Evolutionary conservation across 1,140 invertebrate genomes (phyloP).

Genomic region (Drosophila orosa): DNA sequence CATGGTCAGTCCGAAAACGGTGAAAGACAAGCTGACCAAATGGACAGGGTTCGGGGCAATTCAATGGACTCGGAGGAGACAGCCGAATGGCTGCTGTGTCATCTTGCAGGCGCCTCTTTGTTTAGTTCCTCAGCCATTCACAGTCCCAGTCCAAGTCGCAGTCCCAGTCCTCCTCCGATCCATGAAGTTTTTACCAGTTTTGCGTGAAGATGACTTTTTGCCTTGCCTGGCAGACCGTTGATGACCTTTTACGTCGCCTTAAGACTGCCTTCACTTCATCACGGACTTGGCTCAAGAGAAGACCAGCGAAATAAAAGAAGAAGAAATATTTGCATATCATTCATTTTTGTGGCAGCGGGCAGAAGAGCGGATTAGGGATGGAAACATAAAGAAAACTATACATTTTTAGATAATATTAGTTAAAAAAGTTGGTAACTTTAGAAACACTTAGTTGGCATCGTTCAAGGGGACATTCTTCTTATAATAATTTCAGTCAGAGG

Average conservation of each 20-base stretch:
- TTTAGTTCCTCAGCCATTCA: conserved; percentile 15
- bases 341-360: conserved; percentile 45
- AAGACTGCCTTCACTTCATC: conserved; percentile 67
- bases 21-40: conserved; percentile 63
- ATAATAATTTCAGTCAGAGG: too few species aligned
- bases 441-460: background rate
- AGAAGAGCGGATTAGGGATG: conserved; percentile 3
- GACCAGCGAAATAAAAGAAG: conserved; percentile 16
- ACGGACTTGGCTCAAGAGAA: conserved; percentile 27
- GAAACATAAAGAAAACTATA: background rate
- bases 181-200: conserved; percentile 34
- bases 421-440: background rate
- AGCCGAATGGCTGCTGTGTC: conserved; percentile 65
- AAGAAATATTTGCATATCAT: conserved; percentile 73
- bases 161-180: background rate
- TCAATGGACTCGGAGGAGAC: conserved; percentile 21
- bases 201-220: conserved; percentile 69
- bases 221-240: conserved; percentile 41
- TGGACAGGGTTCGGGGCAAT: conserved; percentile 12
- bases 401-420: background rate
- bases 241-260: conserved; percentile 77
- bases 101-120: conserved; percentile 74
- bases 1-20: conserved; percentile 66
- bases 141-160: background rate
- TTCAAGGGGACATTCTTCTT: background rate